These are phyloP conservation scores for Nomada fucata DNA, from an alignment of 2,888 invertebrate species.

Conservation along the genomic window DNA sequence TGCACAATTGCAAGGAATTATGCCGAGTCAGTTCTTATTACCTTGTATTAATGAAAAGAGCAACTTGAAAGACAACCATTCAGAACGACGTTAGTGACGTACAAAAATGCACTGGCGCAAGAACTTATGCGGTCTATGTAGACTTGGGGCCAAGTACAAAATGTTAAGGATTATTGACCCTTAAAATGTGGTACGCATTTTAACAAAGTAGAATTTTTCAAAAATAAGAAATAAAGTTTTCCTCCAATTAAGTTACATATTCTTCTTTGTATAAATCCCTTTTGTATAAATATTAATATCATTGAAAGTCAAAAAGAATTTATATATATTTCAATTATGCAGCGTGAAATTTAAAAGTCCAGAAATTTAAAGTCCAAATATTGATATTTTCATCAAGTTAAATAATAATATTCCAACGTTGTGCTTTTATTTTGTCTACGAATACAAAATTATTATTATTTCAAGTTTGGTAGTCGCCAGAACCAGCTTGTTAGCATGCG, in stretches of 20 bases:
- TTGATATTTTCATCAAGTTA: neutral
- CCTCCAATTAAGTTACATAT: neutral
- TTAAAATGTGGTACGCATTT: neutral
- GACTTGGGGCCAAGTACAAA: slow-evolving; percentile 35
- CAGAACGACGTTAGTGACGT: slow-evolving; percentile 50
- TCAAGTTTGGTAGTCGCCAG: slow-evolving; percentile 22
- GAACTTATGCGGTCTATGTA: slow-evolving; percentile 14
- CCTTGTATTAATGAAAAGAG: slow-evolving; percentile 57
- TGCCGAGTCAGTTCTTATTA: slow-evolving; percentile 39
- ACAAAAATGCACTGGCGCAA: slow-evolving; percentile 43
- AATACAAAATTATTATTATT: neutral
- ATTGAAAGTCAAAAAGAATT: neutral
- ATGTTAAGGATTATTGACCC: slow-evolving; percentile 46
- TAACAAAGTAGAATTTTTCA: neutral
- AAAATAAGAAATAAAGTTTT: neutral
- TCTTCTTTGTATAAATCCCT: neutral
- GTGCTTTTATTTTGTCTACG: neutral
- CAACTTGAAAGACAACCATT: slow-evolving; percentile 42
- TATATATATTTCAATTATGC: neutral
- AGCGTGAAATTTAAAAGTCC: neutral
- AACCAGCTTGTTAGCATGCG: neutral
- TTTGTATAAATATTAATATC: neutral
- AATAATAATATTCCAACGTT: too few relatives aligned
- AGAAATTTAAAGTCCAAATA: neutral
- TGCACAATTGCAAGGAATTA: neutral